phyloP scores from a whole-genome alignment of 2,797 vertebrate species.

The Clamator glandarius region DNA sequence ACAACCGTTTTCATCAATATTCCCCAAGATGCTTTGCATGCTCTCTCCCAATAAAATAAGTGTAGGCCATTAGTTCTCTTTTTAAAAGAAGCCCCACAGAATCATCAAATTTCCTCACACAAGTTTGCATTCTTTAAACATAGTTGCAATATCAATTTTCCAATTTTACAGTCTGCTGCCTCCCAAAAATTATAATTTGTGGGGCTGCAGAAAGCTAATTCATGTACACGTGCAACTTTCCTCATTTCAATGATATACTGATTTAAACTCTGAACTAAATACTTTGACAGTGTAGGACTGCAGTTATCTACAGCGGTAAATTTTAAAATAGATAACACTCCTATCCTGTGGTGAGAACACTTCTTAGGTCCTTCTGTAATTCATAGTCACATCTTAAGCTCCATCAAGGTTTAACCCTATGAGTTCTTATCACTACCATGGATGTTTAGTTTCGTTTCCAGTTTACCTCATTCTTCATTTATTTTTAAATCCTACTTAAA shows the following conservation, averaged over 20 bases:
- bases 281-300: neutral
- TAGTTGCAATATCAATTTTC: conserved; percentile 42
- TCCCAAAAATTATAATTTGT: conserved; percentile 32
- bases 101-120: neutral
- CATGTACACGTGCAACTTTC: neutral
- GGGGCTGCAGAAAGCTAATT: neutral
- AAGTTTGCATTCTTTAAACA: neutral
- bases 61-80: neutral
- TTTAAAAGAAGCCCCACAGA: neutral
- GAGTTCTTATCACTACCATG: neutral
- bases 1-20: rapidly evolving
- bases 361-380: neutral
- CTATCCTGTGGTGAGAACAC: neutral
- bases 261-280: neutral
- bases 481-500: neutral
- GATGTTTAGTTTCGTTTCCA: neutral
- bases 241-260: neutral
- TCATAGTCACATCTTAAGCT: neutral
- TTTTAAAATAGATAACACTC: neutral
- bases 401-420: neutral
- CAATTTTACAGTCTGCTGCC: conserved; percentile 42
- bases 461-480: neutral
- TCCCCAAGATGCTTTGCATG: neutral
- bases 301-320: neutral
- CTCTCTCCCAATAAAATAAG: neutral